Conservation (phyloP, 2,888 invertebrate genomes). For the Cetonia aurata region DNA sequence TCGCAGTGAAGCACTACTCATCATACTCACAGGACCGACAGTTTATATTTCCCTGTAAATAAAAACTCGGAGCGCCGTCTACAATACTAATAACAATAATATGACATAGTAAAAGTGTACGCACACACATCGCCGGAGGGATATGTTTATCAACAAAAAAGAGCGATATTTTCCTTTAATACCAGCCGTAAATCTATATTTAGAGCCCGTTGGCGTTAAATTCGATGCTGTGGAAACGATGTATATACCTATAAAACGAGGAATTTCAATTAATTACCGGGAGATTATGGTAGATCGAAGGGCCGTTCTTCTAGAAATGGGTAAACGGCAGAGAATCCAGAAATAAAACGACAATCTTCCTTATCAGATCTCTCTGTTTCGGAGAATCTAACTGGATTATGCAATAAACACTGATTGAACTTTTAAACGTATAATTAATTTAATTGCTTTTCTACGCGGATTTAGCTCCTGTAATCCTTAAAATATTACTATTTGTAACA, state of each 20-base stretch:
- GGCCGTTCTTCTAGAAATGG: slow-evolving; percentile 13
- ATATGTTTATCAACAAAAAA: slow-evolving; percentile 40
- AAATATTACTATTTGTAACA: no score
- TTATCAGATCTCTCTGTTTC: slow-evolving; percentile 20
- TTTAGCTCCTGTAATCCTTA: no score
- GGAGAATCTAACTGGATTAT: background rate
- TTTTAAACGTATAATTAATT: no score
- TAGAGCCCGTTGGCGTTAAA: slow-evolving; percentile 34
- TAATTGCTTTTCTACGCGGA: no score
- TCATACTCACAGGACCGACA: slow-evolving; percentile 27
- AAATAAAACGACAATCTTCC: slow-evolving; percentile 14
- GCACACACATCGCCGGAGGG: slow-evolving; percentile 19
- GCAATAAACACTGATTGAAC: background rate
- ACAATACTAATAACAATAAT: slow-evolving; percentile 39
- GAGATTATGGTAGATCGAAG: slow-evolving; percentile 21
- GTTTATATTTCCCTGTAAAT: slow-evolving; percentile 37
- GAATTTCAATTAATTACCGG: slow-evolving; percentile 37
- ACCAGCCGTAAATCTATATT: slow-evolving; percentile 34
- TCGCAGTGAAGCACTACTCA: slow-evolving; percentile 39
- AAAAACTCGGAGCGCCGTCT: slow-evolving; percentile 36
- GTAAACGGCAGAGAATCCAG: background rate
- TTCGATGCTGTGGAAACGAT: slow-evolving; percentile 22
- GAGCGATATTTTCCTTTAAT: slow-evolving; percentile 37
- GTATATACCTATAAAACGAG: slow-evolving; percentile 31
- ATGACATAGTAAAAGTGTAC: slow-evolving; percentile 33